Percentiles rank a stretch among this genome's conserved stretches.
Evolutionary conservation across 2,113 vertebrate species (phyloP).

Genomic region (Tachysurus fulvidraco): DNA sequence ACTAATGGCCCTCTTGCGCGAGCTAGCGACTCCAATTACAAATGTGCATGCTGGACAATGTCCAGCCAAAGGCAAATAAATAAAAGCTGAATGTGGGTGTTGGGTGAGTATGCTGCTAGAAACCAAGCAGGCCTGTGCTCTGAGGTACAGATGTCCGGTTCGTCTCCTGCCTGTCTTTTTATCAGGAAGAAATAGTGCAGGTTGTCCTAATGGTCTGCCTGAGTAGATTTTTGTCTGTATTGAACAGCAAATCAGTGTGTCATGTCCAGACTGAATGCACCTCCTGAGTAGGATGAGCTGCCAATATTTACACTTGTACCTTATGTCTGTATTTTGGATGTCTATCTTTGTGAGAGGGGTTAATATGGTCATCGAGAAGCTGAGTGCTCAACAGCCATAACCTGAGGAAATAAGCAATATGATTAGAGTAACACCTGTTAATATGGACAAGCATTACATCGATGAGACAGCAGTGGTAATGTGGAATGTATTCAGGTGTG

Average conservation of each 20-base stretch:
- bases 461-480: neutral
- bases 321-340: conserved; percentile 24
- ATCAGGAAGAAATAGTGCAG: conserved; percentile 19
- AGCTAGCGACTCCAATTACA: conserved; percentile 54
- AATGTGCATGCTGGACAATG: conserved; percentile 51
- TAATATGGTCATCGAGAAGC: conserved; percentile 46
- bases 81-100: conserved; percentile 46
- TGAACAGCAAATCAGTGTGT: conserved; percentile 41
- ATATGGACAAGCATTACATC: conserved; percentile 18
- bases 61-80: conserved; percentile 56
- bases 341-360: conserved; percentile 43
- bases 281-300: conserved; percentile 53
- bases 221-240: conserved; percentile 30
- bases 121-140: conserved; percentile 27
- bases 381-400: conserved; percentile 19
- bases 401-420: conserved; percentile 34
- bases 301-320: conserved; percentile 57
- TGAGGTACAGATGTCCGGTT: conserved; percentile 17
- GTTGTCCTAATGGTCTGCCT: conserved; percentile 42
- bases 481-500: neutral
- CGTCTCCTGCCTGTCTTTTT: conserved; percentile 18
- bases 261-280: conserved; percentile 50
- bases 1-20: conserved; percentile 52
- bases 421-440: conserved; percentile 41
- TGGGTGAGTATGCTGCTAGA: conserved; percentile 4